These are phyloP conservation scores for Ceryle rudis DNA, from an alignment of 2,797 vertebrate genomes.

Conservation along the genomic window DNA sequence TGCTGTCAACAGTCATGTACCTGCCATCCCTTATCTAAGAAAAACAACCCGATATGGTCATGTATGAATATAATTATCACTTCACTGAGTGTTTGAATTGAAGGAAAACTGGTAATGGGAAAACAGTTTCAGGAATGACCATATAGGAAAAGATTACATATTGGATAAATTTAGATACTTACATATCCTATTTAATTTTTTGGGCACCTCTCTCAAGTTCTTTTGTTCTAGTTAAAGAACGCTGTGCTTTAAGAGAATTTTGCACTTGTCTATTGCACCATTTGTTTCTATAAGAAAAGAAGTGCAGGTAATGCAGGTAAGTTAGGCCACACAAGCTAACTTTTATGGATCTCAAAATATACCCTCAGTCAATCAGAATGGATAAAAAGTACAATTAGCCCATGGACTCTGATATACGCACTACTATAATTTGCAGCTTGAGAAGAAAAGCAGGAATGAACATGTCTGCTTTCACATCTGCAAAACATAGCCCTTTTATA, in stretches of 20 bases:
- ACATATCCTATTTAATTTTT: background rate
- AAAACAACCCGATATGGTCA: background rate
- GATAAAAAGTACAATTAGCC: conserved; percentile 34
- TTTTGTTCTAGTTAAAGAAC: background rate
- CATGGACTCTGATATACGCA: background rate
- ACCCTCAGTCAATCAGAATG: background rate
- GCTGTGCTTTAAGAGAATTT: background rate
- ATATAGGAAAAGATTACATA: background rate
- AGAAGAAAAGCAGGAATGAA: background rate
- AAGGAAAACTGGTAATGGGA: background rate
- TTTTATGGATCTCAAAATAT: background rate
- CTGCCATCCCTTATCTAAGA: background rate
- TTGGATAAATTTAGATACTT: background rate
- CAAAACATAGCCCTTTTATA: background rate
- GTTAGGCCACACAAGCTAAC: background rate
- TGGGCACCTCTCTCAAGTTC: background rate
- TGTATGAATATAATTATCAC: background rate
- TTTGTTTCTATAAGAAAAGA: background rate
- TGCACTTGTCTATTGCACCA: background rate
- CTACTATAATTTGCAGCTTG: background rate
- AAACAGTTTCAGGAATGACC: background rate
- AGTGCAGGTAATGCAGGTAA: background rate
- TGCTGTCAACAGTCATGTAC: background rate
- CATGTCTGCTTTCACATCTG: background rate
- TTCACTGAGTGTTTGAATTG: background rate